Conservation (phyloP, 2,113 vertebrate genomes). For the Artemisiospiza belli region DNA sequence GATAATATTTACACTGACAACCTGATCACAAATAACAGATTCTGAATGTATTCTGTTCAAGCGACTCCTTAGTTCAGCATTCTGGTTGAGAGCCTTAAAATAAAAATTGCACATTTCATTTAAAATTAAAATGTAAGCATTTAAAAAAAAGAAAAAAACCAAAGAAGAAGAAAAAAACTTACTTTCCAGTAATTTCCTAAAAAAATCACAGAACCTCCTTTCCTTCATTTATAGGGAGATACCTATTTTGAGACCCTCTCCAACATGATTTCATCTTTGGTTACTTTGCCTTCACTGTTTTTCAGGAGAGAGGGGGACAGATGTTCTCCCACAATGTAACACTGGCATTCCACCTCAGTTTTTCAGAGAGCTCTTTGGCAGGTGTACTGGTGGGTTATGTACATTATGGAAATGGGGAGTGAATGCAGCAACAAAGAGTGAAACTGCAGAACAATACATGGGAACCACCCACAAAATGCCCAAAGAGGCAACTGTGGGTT, state of each 20-base stretch:
- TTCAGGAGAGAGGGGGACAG: not conserved
- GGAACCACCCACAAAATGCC: not conserved
- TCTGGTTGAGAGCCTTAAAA: slow-evolving; percentile 95
- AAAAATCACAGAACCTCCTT: not conserved
- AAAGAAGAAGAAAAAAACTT: not conserved
- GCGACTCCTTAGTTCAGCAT: slow-evolving; percentile 93
- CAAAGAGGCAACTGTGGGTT: not conserved
- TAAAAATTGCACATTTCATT: slow-evolving; percentile 74
- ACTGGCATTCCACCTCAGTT: not conserved
- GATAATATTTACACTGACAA: slow-evolving; percentile 99
- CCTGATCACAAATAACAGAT: slow-evolving; percentile 93
- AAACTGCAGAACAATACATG: not conserved
- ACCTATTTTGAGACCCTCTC: not conserved
- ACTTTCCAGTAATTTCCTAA: not conserved
- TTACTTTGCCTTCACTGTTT: not conserved
- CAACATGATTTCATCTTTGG: not conserved
- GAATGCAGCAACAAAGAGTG: not conserved
- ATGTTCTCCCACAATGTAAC: not conserved
- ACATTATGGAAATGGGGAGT: not conserved
- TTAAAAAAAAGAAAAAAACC: too few species aligned
- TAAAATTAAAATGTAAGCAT: slow-evolving; percentile 52
- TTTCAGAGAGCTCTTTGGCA: not conserved
- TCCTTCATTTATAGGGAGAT: not conserved
- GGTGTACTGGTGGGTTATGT: not conserved
- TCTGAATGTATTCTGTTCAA: slow-evolving; percentile 98